These are phyloP conservation scores for Leptodactylus fuscus DNA, from an alignment of 2,113 vertebrate species.

Conservation along the genomic window DNA sequence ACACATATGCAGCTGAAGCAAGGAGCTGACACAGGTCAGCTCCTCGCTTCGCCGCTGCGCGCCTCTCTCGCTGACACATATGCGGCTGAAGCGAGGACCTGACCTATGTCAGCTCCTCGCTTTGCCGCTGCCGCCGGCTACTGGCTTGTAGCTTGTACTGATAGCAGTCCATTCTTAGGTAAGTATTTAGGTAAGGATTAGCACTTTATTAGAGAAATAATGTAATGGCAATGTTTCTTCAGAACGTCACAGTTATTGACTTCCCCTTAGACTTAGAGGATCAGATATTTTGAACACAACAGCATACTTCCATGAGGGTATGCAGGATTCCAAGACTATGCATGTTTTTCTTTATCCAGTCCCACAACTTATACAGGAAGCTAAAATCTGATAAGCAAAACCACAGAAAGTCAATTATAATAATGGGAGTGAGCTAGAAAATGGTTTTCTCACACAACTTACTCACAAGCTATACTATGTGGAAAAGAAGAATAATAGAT, in stretches of 20 bases:
- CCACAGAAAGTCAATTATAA: constrained; percentile 29
- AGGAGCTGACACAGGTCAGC: too few species aligned
- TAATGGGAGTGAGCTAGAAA: background rate
- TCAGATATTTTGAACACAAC: constrained; percentile 19
- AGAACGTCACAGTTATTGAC: background rate
- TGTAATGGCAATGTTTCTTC: too few species aligned
- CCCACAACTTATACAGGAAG: constrained; percentile 47
- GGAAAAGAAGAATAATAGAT: background rate
- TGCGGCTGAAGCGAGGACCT: too few species aligned
- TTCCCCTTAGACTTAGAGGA: background rate
- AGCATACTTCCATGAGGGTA: background rate
- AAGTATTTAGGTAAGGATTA: too few species aligned
- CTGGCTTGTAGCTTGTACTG: too few species aligned
- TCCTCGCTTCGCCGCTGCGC: too few species aligned
- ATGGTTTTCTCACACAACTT: constrained; percentile 19
- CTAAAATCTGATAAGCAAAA: constrained; percentile 44
- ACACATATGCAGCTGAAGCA: too few species aligned
- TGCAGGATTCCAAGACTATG: background rate
- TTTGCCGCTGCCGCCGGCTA: too few species aligned
- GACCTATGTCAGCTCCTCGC: too few species aligned
- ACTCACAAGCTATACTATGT: background rate
- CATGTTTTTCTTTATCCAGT: constrained; percentile 30
- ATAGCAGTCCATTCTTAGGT: too few species aligned
- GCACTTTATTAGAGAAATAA: too few species aligned
- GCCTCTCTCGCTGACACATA: too few species aligned